phyloP scores from a whole-genome alignment of 2,888 invertebrate genomes.

The Aricia artaxerxes region DNA sequence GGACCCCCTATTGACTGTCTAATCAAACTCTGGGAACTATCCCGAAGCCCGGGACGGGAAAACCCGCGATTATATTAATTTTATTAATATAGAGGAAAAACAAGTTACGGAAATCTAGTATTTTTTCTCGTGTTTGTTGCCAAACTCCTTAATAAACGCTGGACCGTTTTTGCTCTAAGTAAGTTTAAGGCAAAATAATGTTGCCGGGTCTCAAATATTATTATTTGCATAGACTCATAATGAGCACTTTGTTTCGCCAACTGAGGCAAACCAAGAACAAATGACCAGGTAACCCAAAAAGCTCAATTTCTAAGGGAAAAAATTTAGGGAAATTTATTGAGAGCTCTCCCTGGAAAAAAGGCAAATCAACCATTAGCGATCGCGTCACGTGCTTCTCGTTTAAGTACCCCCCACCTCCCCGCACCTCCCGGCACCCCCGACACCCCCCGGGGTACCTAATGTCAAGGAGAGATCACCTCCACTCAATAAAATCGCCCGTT shows the following conservation, averaged over 20 bases:
- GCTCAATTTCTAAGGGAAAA: neutral
- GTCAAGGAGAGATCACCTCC: constrained; percentile 41
- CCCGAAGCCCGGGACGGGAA: neutral
- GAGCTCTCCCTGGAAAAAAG: constrained; percentile 45
- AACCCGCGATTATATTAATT: neutral
- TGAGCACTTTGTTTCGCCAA: too few relatives aligned
- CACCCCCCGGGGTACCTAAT: constrained; percentile 20
- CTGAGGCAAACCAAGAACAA: neutral
- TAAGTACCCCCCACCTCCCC: constrained; percentile 54
- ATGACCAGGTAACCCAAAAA: neutral
- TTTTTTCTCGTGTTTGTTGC: too few relatives aligned
- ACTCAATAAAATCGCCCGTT: constrained; percentile 69
- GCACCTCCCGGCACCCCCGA: constrained; percentile 55
- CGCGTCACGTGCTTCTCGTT: constrained; percentile 68
- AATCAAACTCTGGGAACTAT: neutral
- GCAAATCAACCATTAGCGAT: constrained; percentile 52
- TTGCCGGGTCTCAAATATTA: too few relatives aligned
- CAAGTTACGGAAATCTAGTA: neutral
- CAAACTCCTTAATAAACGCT: too few relatives aligned
- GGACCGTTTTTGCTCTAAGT: too few relatives aligned
- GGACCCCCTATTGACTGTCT: constrained; percentile 12
- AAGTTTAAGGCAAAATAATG: too few relatives aligned
- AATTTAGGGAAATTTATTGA: constrained; percentile 32
- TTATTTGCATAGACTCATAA: too few relatives aligned
- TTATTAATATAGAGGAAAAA: neutral